These are phyloP conservation scores for Stenopsyche tienmushanensis DNA, from an alignment of 1,140 invertebrate genomes.

Conservation along the genomic window DNA sequence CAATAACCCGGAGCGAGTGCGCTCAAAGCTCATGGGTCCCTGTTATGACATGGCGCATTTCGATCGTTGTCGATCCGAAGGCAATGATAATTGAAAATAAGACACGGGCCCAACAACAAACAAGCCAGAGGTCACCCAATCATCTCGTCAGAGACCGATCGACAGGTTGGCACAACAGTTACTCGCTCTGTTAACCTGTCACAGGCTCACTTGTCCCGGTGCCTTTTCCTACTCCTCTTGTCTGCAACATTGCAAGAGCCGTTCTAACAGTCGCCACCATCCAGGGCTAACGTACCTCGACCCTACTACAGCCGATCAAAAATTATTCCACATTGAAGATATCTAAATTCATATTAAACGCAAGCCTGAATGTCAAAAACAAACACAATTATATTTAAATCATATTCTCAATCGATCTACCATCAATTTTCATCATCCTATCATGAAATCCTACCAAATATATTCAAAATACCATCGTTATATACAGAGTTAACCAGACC, in stretches of 20 bases:
- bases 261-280: neutral
- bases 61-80: conserved; percentile 27
- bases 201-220: neutral
- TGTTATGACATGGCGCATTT: conserved; percentile 39
- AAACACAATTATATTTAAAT: too few species aligned
- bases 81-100: conserved; percentile 42
- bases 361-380: neutral
- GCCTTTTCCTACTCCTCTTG: neutral
- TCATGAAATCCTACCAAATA: too few species aligned
- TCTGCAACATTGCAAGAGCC: neutral
- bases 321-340: too few species aligned
- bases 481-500: too few species aligned
- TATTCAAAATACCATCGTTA: too few species aligned
- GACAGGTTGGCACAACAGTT: conserved; percentile 38
- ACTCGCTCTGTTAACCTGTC: conserved; percentile 22
- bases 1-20: neutral
- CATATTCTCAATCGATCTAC: too few species aligned
- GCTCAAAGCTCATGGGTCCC: conserved; percentile 10
- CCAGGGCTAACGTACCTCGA: too few species aligned
- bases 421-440: too few species aligned
- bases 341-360: neutral
- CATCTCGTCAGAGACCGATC: conserved; percentile 33
- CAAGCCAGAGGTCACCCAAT: conserved; percentile 39
- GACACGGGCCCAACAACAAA: conserved; percentile 36
- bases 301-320: too few species aligned